Evolutionary conservation across 2,888 invertebrate genomes (phyloP), one percentile per base, ranked within the genome.

Genomic region (Gandaritis pyraliata): DNA sequence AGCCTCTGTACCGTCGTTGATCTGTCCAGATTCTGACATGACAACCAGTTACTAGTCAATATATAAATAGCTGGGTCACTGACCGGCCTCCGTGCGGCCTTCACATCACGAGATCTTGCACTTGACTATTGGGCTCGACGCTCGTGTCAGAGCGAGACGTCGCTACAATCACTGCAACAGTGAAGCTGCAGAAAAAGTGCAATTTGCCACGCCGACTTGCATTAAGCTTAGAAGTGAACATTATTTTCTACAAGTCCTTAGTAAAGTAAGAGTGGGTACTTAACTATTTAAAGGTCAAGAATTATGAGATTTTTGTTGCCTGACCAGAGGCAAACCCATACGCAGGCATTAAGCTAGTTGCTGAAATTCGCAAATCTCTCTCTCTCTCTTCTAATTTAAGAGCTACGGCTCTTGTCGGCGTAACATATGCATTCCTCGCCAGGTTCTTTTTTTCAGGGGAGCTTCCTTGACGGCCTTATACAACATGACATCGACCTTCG

Each of bases 21-120:
- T 64, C 66, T 63, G 56, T 62, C 66, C 77, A 47, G 54, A 63
- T 55, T 54, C 58, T 62, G 75, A 70, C 73, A 74, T 10, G 33
- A 33, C 23, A 23, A 77, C 78, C 77, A 75, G 79, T 75, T 73
- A 77, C 74, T 68, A 70, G 72, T 70, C 72, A 73, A 65, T 68
- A 77, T 88, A 90, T 88, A 88, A 90, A 91, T 90, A 90, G 90
- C 85, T 72, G 79, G 88, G 89, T 90, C 91, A 81, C 69, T 79
- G 90, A 87, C 90, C 91, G 91, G 84, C 91, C 91, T 92, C 83
- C 75, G 78, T 68, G 74, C 89, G 91, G 83, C 91, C 91, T 91
- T 91, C 91, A 83, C 85, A 81, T 72, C 71, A 68, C 75, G 72
- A 73, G 69, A 73, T 61, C 67, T 59, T 60, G 59, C 60, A 60